Evolutionary conservation across 1,140 invertebrate genomes (phyloP).

Genomic region (Drosophila erecta): DNA sequence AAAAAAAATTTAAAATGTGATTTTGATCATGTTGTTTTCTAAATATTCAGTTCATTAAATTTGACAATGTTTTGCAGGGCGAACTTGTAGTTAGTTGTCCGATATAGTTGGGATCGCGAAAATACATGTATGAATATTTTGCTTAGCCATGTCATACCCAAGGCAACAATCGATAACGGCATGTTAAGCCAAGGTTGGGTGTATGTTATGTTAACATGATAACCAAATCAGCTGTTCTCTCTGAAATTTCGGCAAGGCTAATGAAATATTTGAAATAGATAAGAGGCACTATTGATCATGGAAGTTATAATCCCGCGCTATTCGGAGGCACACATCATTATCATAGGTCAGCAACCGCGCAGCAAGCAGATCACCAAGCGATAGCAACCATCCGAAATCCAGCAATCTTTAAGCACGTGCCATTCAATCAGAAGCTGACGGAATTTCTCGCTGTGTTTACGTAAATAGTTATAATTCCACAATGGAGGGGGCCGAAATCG

Average conservation of each 20-base stretch:
- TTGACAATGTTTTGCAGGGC: background rate
- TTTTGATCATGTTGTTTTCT: background rate
- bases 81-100: background rate
- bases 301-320: slow-evolving; percentile 32
- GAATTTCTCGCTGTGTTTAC: slow-evolving; percentile 42
- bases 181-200: background rate
- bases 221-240: background rate
- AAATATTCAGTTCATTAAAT: background rate
- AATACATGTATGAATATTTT: too few relatives aligned
- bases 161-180: background rate
- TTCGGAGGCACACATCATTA: slow-evolving; percentile 27
- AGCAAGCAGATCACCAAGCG: slow-evolving; percentile 41
- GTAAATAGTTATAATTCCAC: slow-evolving; percentile 42
- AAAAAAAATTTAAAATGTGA: slow-evolving; percentile 4
- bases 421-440: slow-evolving; percentile 4
- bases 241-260: slow-evolving; percentile 25
- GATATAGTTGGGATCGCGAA: background rate
- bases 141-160: background rate
- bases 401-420: slow-evolving; percentile 22
- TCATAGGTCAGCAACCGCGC: slow-evolving; percentile 42
- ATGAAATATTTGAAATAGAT: slow-evolving; percentile 42
- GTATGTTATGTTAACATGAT: background rate
- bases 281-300: slow-evolving; percentile 42
- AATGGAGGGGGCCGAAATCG: slow-evolving; percentile 28
- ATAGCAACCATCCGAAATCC: slow-evolving; percentile 26